Conservation (phyloP, 2,113 vertebrate species). For the Falcunculus frontatus region DNA sequence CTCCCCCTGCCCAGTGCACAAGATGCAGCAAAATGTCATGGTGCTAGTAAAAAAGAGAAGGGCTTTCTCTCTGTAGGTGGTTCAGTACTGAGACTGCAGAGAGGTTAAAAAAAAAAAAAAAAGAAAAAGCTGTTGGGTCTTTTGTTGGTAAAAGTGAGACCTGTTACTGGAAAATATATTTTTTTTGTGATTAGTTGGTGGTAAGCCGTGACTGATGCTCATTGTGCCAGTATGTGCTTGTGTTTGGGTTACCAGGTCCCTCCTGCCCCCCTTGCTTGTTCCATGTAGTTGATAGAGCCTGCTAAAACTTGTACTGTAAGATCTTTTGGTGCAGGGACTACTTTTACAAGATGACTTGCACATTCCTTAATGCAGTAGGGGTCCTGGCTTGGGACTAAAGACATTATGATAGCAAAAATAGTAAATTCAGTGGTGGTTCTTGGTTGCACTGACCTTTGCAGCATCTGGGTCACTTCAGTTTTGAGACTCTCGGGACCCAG, state of each 20-base stretch:
- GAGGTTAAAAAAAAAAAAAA: not conserved
- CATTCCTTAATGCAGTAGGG: not conserved
- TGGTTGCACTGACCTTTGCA: conserved; percentile 11
- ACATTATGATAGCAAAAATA: conserved; percentile 25
- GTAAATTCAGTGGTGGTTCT: not conserved
- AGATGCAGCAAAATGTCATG: not conserved
- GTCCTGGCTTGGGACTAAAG: not conserved
- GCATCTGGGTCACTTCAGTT: conserved; percentile 18
- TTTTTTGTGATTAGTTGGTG: conserved; percentile 17
- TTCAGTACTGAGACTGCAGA: not conserved
- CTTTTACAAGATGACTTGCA: not conserved
- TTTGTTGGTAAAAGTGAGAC: conserved; percentile 42
- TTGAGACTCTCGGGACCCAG: not conserved
- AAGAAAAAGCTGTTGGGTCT: not conserved
- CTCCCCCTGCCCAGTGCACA: not conserved
- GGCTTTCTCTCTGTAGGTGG: not conserved
- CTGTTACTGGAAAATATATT: conserved; percentile 32
- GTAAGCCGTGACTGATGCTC: conserved; percentile 35
- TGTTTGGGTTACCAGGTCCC: not conserved
- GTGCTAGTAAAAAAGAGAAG: not conserved
- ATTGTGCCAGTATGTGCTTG: not conserved
- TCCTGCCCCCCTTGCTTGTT: not conserved
- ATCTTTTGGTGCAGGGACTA: not conserved
- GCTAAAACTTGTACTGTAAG: not conserved
- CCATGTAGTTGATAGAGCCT: not conserved